Base-by-base conservation (phyloP, 2,113 vertebrate genomes). In the Megaceryle torquata region DNA sequence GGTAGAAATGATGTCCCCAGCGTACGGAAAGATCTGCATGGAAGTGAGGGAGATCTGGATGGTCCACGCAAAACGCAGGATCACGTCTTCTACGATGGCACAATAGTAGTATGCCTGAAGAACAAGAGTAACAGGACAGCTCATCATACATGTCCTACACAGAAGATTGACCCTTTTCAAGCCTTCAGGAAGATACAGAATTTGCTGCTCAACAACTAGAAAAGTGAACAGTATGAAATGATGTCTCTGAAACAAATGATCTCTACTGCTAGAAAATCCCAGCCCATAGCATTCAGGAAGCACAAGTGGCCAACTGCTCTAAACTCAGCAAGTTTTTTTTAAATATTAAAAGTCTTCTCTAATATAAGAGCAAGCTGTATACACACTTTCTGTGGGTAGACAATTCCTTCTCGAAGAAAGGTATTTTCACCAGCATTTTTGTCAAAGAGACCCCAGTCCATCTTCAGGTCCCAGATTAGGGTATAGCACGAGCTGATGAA, bases 381-480 rank as follows among this genome's bases (percentile, higher is more conserved):
- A 98, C 97, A 65, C 95, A 99, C 99, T 98, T 99, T 99, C 91
- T 99, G 99, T 39, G 99, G 99, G 94, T 99, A 99, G 93, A 99
- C 99, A 29, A 99, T 99, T 97, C 99, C 99, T 97, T 99, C 99
- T 75, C 99, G 98, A 90, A 99, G 98, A 96, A 99, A 99, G 88
- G 98, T 99, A 95, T 99, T 99, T 97, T 99, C 99, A 91, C 99
- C 99, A 24, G 99, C 99, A 41, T 99, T 99, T 46, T 98, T 98
- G 97, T 99, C 99, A 93, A 99, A 99, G 96, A 99, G 98, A 72
- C 99, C 99, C 99, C 99, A 99, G 97, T 99, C 99, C 99, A 99
- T 99, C 96, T 99, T 99, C 94, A 99, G 98, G 96, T 99, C 99
- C 99, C 99, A 99, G 97, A 99, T 99, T 63, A 99, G 99, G 6